phyloP scores from a whole-genome alignment of 2,888 invertebrate species.

The Falcaria lacertinaria region DNA sequence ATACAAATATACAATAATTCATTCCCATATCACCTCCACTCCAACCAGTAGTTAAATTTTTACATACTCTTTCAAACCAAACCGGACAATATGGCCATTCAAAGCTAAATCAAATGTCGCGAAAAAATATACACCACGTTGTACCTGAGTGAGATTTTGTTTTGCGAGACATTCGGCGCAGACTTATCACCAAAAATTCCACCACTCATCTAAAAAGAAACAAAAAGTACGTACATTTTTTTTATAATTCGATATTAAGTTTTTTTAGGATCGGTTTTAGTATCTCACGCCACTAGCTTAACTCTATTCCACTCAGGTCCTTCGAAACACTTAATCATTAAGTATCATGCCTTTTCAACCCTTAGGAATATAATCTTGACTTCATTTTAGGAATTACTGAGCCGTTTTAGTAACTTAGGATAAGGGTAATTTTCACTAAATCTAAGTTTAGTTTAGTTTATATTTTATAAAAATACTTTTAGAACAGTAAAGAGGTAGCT shows the following conservation, averaged over 20 bases:
- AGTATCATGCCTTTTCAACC: slow-evolving; percentile 19
- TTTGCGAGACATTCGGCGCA: too few relatives aligned
- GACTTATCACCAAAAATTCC: too few relatives aligned
- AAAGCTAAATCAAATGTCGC: slow-evolving; percentile 6
- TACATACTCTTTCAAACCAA: not conserved
- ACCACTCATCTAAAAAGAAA: too few relatives aligned
- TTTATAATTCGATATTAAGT: too few relatives aligned
- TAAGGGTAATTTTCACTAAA: slow-evolving; percentile 37
- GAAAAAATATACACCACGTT: slow-evolving; percentile 15
- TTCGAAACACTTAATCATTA: slow-evolving; percentile 28
- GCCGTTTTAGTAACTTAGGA: slow-evolving; percentile 44
- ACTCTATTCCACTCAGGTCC: not conserved
- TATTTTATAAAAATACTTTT: slow-evolving; percentile 70
- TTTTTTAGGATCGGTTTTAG: too few relatives aligned
- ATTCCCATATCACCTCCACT: not conserved
- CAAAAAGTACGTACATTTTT: too few relatives aligned
- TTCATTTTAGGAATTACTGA: slow-evolving; percentile 44
- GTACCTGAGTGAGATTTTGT: not conserved
- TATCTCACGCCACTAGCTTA: not conserved
- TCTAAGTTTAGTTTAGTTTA: slow-evolving; percentile 53
- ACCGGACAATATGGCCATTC: not conserved
- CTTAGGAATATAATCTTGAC: slow-evolving; percentile 42
- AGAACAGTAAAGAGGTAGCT: slow-evolving; percentile 71
- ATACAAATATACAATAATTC: not conserved
- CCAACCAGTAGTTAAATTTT: not conserved